Evolutionary conservation across 2,797 vertebrate genomes (phyloP).

Genomic region (Remorina albescens): DNA sequence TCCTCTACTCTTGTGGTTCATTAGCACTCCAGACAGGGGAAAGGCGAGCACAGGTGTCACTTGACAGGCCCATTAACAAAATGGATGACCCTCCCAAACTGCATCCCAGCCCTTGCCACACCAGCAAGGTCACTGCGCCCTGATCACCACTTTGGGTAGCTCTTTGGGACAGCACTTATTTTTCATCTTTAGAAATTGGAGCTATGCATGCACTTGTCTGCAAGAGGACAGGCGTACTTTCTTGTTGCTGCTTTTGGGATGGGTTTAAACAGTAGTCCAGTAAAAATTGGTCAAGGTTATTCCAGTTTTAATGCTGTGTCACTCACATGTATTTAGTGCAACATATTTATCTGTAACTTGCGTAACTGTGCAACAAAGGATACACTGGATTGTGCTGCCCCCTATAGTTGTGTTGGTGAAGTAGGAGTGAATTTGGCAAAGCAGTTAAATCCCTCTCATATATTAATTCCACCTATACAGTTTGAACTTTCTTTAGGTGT

Average conservation of each 20-base stretch:
- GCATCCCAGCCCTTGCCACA: conserved; percentile 74
- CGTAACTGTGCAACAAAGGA: conserved; percentile 25
- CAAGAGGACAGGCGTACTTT: conserved; percentile 19
- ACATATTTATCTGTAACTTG: conserved; percentile 39
- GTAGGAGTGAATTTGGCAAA: conserved; percentile 48
- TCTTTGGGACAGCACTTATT: conserved; percentile 67
- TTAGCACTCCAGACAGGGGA: conserved; percentile 87
- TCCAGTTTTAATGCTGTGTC: conserved; percentile 31
- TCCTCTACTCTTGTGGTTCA: conserved; percentile 82
- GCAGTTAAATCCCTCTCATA: neutral
- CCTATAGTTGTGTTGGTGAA: conserved; percentile 75
- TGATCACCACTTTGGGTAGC: conserved; percentile 63
- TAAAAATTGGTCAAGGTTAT: conserved; percentile 60
- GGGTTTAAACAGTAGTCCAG: conserved; percentile 37
- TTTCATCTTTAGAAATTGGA: conserved; percentile 61
- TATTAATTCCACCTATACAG: neutral
- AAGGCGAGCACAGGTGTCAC: conserved; percentile 88
- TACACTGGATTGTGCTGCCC: conserved; percentile 77
- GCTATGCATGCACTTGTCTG: conserved; percentile 2
- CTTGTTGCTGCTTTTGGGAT: conserved; percentile 15
- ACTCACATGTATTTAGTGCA: conserved; percentile 20
- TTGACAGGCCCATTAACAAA: conserved; percentile 89
- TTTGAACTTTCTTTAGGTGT: conserved; percentile 17
- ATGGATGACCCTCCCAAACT: conserved; percentile 85
- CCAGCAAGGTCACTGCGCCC: conserved; percentile 82